A percentile compares a stretch with the other conserved stretches of the same genome.
Conservation (phyloP, 2,888 invertebrate species). For the Polyommatus icarus region DNA sequence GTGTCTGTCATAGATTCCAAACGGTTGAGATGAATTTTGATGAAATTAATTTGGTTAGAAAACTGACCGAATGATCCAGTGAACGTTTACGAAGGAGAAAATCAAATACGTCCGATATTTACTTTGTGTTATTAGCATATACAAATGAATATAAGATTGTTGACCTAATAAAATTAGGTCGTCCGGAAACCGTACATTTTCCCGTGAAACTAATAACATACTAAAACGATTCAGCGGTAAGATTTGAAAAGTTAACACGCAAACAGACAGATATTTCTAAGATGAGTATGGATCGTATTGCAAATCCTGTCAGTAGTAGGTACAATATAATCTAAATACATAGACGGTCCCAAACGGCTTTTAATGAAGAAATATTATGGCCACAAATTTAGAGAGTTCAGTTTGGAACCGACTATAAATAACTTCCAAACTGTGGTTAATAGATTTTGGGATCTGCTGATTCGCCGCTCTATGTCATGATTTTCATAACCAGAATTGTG, state of each 20-base stretch:
- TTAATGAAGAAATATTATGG: slow-evolving; percentile 29
- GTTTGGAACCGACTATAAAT: slow-evolving; percentile 30
- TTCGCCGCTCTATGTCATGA: not conserved
- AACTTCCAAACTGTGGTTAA: slow-evolving; percentile 31
- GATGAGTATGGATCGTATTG: not conserved
- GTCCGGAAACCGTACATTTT: no score
- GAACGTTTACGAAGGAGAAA: no score
- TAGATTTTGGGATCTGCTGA: slow-evolving; percentile 32
- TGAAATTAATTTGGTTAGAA: no score
- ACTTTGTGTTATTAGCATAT: no score
- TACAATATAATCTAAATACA: not conserved
- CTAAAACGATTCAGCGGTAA: no score
- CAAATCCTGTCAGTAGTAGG: not conserved
- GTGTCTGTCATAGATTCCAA: no score
- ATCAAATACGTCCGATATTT: no score
- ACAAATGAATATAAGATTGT: no score
- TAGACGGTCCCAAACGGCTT: slow-evolving; percentile 17
- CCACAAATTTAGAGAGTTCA: slow-evolving; percentile 15
- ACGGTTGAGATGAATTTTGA: no score
- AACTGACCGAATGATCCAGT: no score
- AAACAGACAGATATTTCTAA: not conserved
- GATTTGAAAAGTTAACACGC: not conserved
- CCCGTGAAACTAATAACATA: no score
- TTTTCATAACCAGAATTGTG: not conserved
- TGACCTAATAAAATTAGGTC: no score